These are phyloP conservation scores for Pseudomyrmex flavicornis DNA, from an alignment of 1,140 invertebrate genomes.

Conservation along the genomic window DNA sequence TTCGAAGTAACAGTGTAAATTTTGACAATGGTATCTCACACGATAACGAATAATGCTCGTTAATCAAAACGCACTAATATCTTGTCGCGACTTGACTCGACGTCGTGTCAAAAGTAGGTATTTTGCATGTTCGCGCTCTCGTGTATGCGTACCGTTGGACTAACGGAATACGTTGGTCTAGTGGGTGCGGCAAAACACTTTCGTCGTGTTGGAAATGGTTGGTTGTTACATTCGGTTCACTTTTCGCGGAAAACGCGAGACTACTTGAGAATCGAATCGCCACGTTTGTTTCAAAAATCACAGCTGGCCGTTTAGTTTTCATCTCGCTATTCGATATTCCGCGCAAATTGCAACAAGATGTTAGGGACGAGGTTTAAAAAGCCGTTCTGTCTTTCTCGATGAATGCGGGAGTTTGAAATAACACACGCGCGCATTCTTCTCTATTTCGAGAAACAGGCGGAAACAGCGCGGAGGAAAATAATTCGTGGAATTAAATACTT, in stretches of 20 bases:
- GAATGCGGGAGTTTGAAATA: neutral
- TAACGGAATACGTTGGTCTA: constrained; percentile 54
- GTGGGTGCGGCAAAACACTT: constrained; percentile 47
- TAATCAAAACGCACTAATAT: neutral
- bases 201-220: constrained; percentile 38
- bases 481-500: constrained; percentile 10
- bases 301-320: constrained; percentile 6
- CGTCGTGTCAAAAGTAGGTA: constrained; percentile 32
- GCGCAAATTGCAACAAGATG: neutral
- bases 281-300: too few species aligned
- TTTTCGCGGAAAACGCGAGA: neutral
- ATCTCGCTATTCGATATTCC: neutral
- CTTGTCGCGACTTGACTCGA: constrained; percentile 8
- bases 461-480: neutral
- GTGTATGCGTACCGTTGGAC: constrained; percentile 39
- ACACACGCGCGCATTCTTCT: neutral
- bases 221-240: neutral
- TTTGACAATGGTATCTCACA: too few species aligned
- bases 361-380: too few species aligned
- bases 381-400: neutral
- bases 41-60: neutral
- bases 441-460: neutral
- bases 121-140: constrained; percentile 46
- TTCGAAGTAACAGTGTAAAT: too few species aligned
- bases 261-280: too few species aligned